Base-by-base conservation (phyloP, 1,140 invertebrate genomes). In the Bombus huntii region DNA sequence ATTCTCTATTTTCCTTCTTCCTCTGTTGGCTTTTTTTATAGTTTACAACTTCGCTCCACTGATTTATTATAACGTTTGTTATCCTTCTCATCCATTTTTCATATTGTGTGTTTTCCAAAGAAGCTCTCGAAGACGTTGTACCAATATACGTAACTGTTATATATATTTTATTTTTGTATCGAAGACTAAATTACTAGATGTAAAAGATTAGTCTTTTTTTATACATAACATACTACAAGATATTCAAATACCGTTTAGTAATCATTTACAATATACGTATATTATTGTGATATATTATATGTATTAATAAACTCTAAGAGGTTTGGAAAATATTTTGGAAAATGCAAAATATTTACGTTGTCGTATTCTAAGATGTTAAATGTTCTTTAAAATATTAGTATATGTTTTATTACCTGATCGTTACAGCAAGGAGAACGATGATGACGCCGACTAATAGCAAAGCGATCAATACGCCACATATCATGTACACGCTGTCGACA, bases 361-460 rank as follows among this genome's bases (percentile, higher is more conserved):
- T 71, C 1, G 2, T 68, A 25, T 70, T 39, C 4, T 25, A 42
- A 39, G 13, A 31, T 31, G 13, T 28, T 28, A 15, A 6, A 28
- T 15, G 4, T 72, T 42, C 12, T 42, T 28, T 28, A 34, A 15
- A 22, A 76, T n/a, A 28, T 18, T 18, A 15, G 37, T 18, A 28
- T 62, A 18, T 28, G 18, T 34, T 70, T 5, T 34, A 95, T 96
- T 95, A 98, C 97, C 97, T 97, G 93, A 98, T 97, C 65, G 97
- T 97, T 72, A 97, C 96, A 62, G 97, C 97, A 91, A 98, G 95
- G 77, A 97, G 95, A 81, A 97, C 96, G 89, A 98, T 98, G 88
- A 97, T 97, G 53, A 97, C 96, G 81, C 97, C 97, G 65, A 97
- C 97, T 79, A 97, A 95, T 78, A 97, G 95, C 97, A 97, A 97